phyloP scores from a whole-genome alignment of 2,888 invertebrate genomes.

The Pedicia rivosa region DNA sequence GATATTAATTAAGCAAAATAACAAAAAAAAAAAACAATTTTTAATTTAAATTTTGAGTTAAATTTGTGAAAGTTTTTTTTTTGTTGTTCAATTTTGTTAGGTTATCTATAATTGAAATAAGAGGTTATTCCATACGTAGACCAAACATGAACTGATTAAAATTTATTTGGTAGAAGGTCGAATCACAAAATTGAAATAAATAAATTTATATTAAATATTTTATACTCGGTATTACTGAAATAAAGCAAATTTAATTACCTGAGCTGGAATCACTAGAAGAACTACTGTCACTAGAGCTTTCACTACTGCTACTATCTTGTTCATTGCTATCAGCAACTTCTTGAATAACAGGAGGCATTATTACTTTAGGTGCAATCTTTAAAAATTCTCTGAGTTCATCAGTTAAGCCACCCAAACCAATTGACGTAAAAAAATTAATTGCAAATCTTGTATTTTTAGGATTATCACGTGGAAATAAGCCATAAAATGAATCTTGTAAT shows the following conservation, averaged over 20 bases:
- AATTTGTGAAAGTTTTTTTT: too few species aligned
- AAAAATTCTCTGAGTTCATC: constrained; percentile 82
- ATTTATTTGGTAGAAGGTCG: constrained; percentile 6
- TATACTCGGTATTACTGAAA: too few species aligned
- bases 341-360: constrained; percentile 25
- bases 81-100: too few species aligned
- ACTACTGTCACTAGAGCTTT: constrained; percentile 9
- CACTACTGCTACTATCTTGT: constrained; percentile 14
- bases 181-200: too few species aligned
- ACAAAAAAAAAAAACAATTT: too few species aligned
- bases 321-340: constrained; percentile 26
- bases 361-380: constrained; percentile 35
- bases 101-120: too few species aligned
- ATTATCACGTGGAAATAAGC: constrained; percentile 89
- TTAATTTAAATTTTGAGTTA: too few species aligned
- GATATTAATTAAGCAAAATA: too few species aligned
- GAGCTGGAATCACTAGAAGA: constrained; percentile 12
- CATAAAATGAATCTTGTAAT: constrained; percentile 69
- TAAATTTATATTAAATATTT: too few species aligned
- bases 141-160: not conserved
- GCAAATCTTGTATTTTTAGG: constrained; percentile 94
- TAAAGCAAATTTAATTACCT: too few species aligned
- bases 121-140: too few species aligned
- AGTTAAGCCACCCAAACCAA: constrained; percentile 91
- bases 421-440: constrained; percentile 95